phyloP scores from a whole-genome alignment of 2,888 invertebrate genomes.

The Caenorhabditis uteleia region DNA sequence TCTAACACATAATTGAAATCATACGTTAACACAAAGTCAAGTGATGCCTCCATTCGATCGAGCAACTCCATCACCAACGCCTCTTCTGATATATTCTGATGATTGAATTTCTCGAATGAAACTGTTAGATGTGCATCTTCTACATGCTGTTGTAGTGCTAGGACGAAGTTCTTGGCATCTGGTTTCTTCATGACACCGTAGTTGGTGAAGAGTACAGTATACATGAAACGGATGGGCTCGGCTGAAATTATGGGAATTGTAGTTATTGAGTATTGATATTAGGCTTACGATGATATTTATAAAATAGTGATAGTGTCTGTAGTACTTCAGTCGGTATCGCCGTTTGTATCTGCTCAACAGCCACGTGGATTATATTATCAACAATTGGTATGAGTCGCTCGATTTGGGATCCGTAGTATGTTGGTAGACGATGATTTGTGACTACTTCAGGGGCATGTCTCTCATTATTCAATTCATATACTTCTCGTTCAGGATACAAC shows the following conservation, averaged over 20 bases:
- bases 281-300: conserved; percentile 59
- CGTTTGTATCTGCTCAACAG: conserved; percentile 56
- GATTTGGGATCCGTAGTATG: conserved; percentile 44
- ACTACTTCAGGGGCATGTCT: conserved; percentile 4
- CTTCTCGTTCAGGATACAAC: conserved; percentile 5
- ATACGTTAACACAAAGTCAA: conserved; percentile 54
- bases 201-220: conserved; percentile 42
- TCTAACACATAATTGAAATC: not conserved
- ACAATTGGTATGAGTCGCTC: conserved; percentile 47
- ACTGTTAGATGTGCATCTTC: conserved; percentile 46
- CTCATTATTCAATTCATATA: conserved; percentile 1
- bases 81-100: conserved; percentile 36
- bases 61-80: conserved; percentile 43
- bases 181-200: conserved; percentile 33
- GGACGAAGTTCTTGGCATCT: conserved; percentile 20
- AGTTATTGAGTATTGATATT: not conserved
- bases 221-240: conserved; percentile 48
- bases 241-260: conserved; percentile 38
- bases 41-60: conserved; percentile 51
- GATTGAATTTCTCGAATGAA: conserved; percentile 36
- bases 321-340: no score
- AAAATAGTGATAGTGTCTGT: conserved; percentile 50
- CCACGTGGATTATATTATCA: conserved; percentile 53
- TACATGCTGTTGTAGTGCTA: conserved; percentile 6
- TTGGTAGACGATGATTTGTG: conserved; percentile 28